These are phyloP conservation scores for Neoascia interrupta DNA, from an alignment of 2,888 invertebrate genomes.

Conservation along the genomic window DNA sequence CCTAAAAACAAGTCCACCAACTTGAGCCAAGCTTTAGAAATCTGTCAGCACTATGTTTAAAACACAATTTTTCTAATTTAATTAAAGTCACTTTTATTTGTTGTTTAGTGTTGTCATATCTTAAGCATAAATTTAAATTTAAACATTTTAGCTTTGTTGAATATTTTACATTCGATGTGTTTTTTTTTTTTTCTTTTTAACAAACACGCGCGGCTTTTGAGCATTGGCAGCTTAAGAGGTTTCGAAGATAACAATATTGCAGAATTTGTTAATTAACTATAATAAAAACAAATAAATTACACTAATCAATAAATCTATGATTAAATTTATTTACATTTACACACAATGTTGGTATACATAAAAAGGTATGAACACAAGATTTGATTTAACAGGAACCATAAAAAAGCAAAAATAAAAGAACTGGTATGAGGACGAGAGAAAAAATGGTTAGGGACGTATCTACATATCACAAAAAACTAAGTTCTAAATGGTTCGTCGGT, in stretches of 20 bases:
- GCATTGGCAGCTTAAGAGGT: slow-evolving; percentile 12
- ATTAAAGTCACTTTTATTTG: too few species aligned
- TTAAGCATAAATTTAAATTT: too few species aligned
- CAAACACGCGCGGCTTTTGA: slow-evolving; percentile 20
- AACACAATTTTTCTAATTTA: too few species aligned
- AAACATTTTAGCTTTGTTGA: too few species aligned
- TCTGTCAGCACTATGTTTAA: too few species aligned
- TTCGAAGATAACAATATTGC: not conserved
- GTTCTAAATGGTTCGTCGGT: not conserved
- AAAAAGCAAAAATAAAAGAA: slow-evolving; percentile 8
- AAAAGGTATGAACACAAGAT: slow-evolving; percentile 8
- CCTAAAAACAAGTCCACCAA: too few species aligned
- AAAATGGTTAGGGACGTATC: slow-evolving; percentile 25
- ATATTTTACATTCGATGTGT: slow-evolving; percentile 31
- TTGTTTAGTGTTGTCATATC: too few species aligned
- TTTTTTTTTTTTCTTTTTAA: slow-evolving; percentile 5
- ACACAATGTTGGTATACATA: slow-evolving; percentile 13
- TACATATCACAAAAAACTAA: slow-evolving; percentile 60
- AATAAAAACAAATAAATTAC: slow-evolving; percentile 5
- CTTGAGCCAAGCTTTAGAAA: too few species aligned
- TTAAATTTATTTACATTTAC: slow-evolving; percentile 21
- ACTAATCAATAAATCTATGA: not conserved
- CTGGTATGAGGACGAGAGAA: slow-evolving; percentile 20
- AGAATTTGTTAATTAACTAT: not conserved
- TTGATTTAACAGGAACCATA: slow-evolving; percentile 39